Conservation (phyloP, 1,140 invertebrate species). For the Drosophila ironensis region DNA sequence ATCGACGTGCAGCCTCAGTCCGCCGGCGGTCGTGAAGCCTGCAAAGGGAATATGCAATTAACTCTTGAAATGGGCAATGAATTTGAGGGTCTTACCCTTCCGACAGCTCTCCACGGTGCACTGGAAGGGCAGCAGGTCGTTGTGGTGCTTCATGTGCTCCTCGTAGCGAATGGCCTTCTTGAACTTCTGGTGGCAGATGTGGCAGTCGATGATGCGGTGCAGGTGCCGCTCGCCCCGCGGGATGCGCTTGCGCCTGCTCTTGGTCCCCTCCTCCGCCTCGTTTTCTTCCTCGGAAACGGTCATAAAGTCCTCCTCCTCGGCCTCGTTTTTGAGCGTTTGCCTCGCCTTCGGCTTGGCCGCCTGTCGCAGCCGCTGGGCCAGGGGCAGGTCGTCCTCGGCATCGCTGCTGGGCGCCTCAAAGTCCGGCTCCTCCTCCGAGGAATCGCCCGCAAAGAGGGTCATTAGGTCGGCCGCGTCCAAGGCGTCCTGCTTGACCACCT, state of each 20-base stretch:
- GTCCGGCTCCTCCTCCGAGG: conserved; percentile 33
- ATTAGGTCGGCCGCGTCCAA: conserved; percentile 27
- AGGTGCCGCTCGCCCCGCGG: conserved; percentile 56
- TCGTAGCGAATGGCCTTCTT: conserved; percentile 74
- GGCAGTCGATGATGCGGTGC: conserved; percentile 73
- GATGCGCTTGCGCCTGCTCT: conserved; percentile 49
- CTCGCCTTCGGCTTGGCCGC: conserved; percentile 3
- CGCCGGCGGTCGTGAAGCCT: conserved; percentile 73
- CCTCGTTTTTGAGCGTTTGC: not conserved
- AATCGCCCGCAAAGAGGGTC: conserved; percentile 32
- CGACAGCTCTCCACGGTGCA: conserved; percentile 67
- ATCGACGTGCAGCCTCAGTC: conserved; percentile 69
- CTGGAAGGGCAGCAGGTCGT: conserved; percentile 72
- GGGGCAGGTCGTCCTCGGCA: conserved; percentile 66
- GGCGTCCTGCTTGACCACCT: conserved; percentile 36
- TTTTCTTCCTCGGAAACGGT: conserved; percentile 20
- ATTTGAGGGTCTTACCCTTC: conserved; percentile 34
- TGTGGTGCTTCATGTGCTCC: conserved; percentile 79
- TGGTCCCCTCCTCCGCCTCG: conserved; percentile 31
- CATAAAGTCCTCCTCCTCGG: conserved; percentile 5
- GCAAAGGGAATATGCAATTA: not conserved
- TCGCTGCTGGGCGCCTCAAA: conserved; percentile 59
- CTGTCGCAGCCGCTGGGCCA: conserved; percentile 47
- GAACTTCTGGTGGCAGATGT: conserved; percentile 78
- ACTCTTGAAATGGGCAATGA: not conserved